Conservation (phyloP, 2,113 vertebrate species). For the Pipa parva region DNA sequence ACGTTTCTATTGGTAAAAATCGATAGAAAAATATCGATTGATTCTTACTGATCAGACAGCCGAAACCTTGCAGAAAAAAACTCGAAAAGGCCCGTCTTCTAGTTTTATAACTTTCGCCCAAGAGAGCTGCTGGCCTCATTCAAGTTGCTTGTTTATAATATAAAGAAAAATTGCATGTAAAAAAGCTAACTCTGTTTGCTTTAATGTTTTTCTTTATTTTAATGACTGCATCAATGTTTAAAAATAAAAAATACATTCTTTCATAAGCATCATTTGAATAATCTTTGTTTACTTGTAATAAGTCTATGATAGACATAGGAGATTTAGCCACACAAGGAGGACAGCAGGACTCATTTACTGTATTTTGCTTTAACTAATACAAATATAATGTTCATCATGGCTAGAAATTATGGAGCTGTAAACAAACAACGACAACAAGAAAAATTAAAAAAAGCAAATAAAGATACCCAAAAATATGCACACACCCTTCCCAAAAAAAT, state of each 20-base stretch:
- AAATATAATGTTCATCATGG: background rate
- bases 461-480: background rate
- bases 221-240: constrained; percentile 38
- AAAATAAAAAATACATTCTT: constrained; percentile 45
- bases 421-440: too few species aligned
- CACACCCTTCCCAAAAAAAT: constrained; percentile 2
- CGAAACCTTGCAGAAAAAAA: too few species aligned
- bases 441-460: background rate
- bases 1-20: too few species aligned
- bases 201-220: constrained; percentile 45
- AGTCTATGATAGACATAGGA: too few species aligned
- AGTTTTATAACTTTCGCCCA: too few species aligned
- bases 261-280: constrained; percentile 46
- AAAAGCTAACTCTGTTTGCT: too few species aligned
- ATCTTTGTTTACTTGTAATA: background rate
- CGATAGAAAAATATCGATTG: too few species aligned
- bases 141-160: too few species aligned
- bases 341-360: background rate
- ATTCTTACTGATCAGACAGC: too few species aligned
- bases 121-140: too few species aligned
- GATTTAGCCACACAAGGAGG: background rate
- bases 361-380: background rate
- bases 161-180: too few species aligned
- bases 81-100: too few species aligned
- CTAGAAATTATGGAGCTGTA: background rate